A percentile compares a stretch with the other conserved stretches of the same genome.
phyloP scores from a whole-genome alignment of 2,888 invertebrate genomes.

The Theretra japonica region DNA sequence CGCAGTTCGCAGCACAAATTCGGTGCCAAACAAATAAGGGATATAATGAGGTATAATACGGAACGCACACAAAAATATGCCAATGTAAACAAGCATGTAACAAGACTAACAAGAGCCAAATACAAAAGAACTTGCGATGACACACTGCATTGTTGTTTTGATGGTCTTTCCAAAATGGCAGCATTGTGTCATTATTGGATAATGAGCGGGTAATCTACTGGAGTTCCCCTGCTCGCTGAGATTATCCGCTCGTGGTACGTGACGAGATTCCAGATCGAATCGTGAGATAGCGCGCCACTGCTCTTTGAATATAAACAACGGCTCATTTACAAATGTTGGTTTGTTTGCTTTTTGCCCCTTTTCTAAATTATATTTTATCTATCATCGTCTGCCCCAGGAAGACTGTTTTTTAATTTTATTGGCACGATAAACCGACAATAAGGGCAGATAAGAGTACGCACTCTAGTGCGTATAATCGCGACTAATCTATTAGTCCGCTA shows the following conservation, averaged over 20 bases:
- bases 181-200: not conserved
- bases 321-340: not conserved
- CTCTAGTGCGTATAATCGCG: too few relatives aligned
- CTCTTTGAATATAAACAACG: not conserved
- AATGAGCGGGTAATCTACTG: not conserved
- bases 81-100: not conserved
- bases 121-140: not conserved
- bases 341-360: not conserved
- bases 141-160: not conserved
- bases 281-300: not conserved
- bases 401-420: too few relatives aligned
- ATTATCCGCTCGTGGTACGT: constrained; percentile 11
- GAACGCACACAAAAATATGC: not conserved
- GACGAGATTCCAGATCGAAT: constrained; percentile 12
- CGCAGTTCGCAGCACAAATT: too few relatives aligned
- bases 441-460: too few relatives aligned
- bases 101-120: not conserved
- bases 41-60: too few relatives aligned
- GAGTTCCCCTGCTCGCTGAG: constrained; percentile 8
- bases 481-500: too few relatives aligned
- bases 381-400: too few relatives aligned
- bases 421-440: too few relatives aligned
- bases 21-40: too few relatives aligned
- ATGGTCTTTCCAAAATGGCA: not conserved
- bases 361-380: too few relatives aligned